Base-by-base conservation (phyloP, 2,113 vertebrate species). In the Tringa solitaria region DNA sequence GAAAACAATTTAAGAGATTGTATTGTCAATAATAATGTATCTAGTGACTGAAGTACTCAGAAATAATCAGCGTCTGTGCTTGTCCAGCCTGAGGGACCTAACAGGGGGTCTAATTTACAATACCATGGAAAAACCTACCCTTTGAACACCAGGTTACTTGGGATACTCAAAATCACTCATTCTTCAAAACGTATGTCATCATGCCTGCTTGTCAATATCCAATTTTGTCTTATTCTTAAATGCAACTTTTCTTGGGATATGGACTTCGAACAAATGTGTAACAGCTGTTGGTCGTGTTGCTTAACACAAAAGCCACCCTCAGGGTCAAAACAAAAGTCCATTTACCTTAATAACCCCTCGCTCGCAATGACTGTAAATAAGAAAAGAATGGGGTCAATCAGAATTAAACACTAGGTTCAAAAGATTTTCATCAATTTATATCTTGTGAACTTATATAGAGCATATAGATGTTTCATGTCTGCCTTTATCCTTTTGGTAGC, bases 321-420 rank as follows among this genome's bases (percentile, higher is more conserved):
- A 64, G 64, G 60, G 76, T 89, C 84, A 95, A 87, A 95, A 96
- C 51, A 92, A 60, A 95, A 87, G 86, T 95, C 88, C 88, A 74
- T 81, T 88, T 93, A 92, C 94, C 73, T 91, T 94, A 94, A 95
- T 84, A 95, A 92, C 43, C 35, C 53, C 69, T 61, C 91, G 64
- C 43, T 89, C 51, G 87, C 68, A 93, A 91, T 87, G 86, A 70
- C 46, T 60, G 54, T 59, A 92, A 78, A 81, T 81, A 95, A 89
- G 76, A 93, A 88, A 77, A 93, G 68, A 92, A 94, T 68, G 60
- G 56, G 89, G 84, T 86, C 79, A 93, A 93, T 30, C 0, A 19
- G 65, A 89, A 78, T 56, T 39, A 90, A 53, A 61, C 53, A 39
- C 24, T 26, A 61, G n/a, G 56, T 67, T 92, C 79, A 75, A 84